Conservation (phyloP, 2,797 vertebrate genomes). For the Scolopax bukidnonensis region DNA sequence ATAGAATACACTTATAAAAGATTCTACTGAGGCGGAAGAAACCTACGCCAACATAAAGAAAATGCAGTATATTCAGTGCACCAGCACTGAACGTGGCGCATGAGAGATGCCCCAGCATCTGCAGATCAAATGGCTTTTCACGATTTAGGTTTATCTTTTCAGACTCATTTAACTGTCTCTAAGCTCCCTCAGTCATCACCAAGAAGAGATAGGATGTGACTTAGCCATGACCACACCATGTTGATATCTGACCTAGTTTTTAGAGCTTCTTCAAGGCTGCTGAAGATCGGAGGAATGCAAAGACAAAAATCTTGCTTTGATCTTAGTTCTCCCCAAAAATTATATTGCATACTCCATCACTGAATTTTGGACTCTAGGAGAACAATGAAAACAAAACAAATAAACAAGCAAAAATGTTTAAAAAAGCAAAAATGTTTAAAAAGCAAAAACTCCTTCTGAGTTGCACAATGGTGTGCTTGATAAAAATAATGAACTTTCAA, state of each 20-base stretch:
- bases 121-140: not conserved
- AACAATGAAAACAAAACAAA: not conserved
- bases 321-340: not conserved
- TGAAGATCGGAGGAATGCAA: conserved; percentile 18
- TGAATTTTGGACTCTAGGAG: not conserved
- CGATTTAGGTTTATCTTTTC: not conserved
- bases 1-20: not conserved
- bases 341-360: not conserved
- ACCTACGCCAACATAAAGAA: accelerated
- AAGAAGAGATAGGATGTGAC: not conserved
- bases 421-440: not conserved
- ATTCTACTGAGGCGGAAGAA: not conserved
- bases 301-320: conserved; percentile 23
- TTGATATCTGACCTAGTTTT: not conserved
- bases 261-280: not conserved
- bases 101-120: not conserved
- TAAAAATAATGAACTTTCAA: not conserved
- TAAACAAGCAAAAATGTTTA: not conserved
- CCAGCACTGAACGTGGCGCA: not conserved
- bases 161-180: not conserved
- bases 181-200: not conserved
- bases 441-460: not conserved
- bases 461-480: not conserved
- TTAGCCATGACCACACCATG: not conserved
- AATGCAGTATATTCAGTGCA: not conserved